A percentile compares a stretch with the other conserved stretches of the same genome.
Conservation (phyloP, 2,113 vertebrate genomes). For the Shinisaurus crocodilurus region DNA sequence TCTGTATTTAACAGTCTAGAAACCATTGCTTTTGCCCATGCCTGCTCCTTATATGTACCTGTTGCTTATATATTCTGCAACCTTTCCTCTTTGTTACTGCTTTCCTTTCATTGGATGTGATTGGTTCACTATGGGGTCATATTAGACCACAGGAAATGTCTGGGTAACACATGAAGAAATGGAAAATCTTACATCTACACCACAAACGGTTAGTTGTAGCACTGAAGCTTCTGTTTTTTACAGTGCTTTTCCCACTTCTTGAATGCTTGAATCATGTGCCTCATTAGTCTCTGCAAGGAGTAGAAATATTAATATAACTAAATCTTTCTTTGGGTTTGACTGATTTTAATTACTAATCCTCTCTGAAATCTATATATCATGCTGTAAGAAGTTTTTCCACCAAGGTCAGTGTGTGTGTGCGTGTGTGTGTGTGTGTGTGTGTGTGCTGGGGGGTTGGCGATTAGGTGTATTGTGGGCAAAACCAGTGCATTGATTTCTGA, state of each 20-base stretch:
- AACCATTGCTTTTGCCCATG: constrained; percentile 66
- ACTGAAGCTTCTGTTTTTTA: constrained; percentile 51
- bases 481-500: neutral
- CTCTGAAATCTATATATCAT: constrained; percentile 32
- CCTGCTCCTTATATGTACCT: constrained; percentile 67
- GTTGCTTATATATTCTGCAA: constrained; percentile 82
- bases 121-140: constrained; percentile 81
- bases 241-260: constrained; percentile 47
- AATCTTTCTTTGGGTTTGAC: constrained; percentile 23
- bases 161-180: constrained; percentile 99
- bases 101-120: constrained; percentile 82
- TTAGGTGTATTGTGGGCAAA: constrained; percentile 21
- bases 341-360: constrained; percentile 50
- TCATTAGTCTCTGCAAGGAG: constrained; percentile 25
- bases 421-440: rapidly evolving
- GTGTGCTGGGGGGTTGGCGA: neutral
- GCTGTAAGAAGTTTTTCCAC: constrained; percentile 17
- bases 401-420: neutral
- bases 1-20: constrained; percentile 41
- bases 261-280: constrained; percentile 55
- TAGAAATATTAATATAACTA: constrained; percentile 11
- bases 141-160: constrained; percentile 97
- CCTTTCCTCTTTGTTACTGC: constrained; percentile 81
- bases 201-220: constrained; percentile 93
- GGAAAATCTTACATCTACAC: constrained; percentile 95